A percentile compares a stretch with the other conserved stretches of the same genome.
Evolutionary conservation across 2,113 vertebrate species (phyloP).

Genomic region (Steatornis caripensis): DNA sequence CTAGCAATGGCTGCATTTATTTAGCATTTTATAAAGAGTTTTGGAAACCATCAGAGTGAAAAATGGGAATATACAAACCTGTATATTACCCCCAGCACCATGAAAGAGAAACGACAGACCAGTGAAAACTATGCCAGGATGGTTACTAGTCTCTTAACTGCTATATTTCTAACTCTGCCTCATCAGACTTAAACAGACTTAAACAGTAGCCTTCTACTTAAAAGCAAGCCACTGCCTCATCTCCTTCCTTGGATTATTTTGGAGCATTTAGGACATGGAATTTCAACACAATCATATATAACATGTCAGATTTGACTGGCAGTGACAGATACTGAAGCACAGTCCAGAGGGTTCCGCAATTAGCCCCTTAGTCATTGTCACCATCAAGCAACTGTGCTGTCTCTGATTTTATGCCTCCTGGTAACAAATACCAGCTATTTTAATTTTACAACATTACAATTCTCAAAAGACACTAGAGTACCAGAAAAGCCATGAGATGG

Average conservation of each 20-base stretch:
- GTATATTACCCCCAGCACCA: background rate
- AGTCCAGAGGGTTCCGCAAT: conserved; percentile 56
- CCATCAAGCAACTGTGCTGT: conserved; percentile 12
- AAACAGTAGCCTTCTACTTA: background rate
- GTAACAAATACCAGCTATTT: conserved; percentile 56
- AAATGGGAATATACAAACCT: background rate
- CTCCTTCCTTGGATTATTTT: conserved; percentile 24
- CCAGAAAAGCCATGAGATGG: background rate
- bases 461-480: conserved; percentile 36
- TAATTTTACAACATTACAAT: conserved; percentile 50
- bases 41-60: background rate
- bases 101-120: background rate
- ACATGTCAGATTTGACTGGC: conserved; percentile 46
- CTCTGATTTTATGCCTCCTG: conserved; percentile 59
- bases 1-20: background rate
- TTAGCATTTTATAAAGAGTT: background rate
- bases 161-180: background rate
- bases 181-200: accelerated
- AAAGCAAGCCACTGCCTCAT: background rate
- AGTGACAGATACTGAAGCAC: conserved; percentile 18
- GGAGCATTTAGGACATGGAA: conserved; percentile 18
- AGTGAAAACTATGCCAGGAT: background rate
- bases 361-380: conserved; percentile 65
- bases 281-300: background rate
- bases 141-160: background rate